Evolutionary conservation across 2,888 invertebrate genomes (phyloP), one percentile per base, ranked within the genome.

Genomic region (Cephus rjabovi): DNA sequence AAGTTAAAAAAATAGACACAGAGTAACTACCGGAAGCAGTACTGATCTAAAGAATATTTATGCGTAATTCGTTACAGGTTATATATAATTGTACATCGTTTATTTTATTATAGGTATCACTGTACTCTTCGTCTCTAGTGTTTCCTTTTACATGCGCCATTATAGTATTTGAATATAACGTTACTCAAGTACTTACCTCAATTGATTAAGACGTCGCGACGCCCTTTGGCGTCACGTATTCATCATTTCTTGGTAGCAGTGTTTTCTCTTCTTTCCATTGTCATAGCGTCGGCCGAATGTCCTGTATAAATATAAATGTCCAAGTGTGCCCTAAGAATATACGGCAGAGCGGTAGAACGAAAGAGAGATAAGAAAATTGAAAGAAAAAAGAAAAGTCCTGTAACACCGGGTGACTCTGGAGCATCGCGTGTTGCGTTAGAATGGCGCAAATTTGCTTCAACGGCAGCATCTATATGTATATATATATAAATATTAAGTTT

Each of bases 401-500:
- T 74, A 56, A 73, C 68, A 56, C 69, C 74, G 34, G 12, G 31
- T 30, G 40, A 40, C 40, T 40, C n/a, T 12, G 70, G 70, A 33
- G 33, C n/a, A 69, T 69, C 69, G 30, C 69, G n/a, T n/a, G 33
- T 31, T 33, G 33, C 70, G 33, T 33, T 30, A n/a, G 30, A 40
- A 40, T 40, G 15, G 70, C 70, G 70, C 15, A 11, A 30, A 70
- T 4, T 70, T 15, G 70, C 30, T 70, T 70, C 70, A 70, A 15
- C 11, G 70, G 70, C 11, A 70, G 30, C 70, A 31, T 78, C 34
- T 71, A 69, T 69, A 73, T 74, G 69, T 75, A 37, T 69, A 40
- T 75, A 31, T 77, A 74, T 77, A 75, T 37, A 78, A 71, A 78
- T 40, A 73, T 78, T 78, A 78, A 76, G 78, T 76, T 76, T 69